A percentile compares a stretch with the other conserved stretches of the same genome.
Evolutionary conservation across 2,888 invertebrate species (phyloP).

Genomic region (Oxycera nigricornis): DNA sequence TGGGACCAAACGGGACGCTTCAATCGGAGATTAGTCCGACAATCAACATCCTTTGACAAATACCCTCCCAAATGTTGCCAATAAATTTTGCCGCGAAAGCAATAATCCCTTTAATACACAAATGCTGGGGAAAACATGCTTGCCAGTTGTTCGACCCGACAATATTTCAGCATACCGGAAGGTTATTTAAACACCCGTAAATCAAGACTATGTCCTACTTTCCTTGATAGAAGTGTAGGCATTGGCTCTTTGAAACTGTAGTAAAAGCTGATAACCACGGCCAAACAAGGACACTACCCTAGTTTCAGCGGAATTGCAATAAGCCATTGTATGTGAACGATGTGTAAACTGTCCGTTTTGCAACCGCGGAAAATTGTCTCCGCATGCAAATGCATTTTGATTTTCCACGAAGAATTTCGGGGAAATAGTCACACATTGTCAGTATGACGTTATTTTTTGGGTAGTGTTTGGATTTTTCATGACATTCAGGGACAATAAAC

Average conservation of each 20-base stretch:
- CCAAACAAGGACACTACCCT: background rate
- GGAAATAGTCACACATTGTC: background rate
- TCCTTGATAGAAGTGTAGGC: background rate
- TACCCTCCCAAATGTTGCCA: background rate
- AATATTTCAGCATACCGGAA: constrained; percentile 12
- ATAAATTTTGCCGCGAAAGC: background rate
- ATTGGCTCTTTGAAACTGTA: background rate
- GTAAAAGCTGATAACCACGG: background rate
- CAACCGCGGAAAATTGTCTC: background rate
- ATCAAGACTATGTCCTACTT: constrained; percentile 23
- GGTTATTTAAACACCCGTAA: constrained; percentile 21
- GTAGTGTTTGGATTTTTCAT: background rate
- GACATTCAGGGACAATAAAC: background rate
- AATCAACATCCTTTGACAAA: background rate
- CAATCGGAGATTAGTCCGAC: background rate
- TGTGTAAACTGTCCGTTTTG: constrained; percentile 7
- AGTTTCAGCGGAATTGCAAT: constrained; percentile 19
- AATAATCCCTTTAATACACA: constrained; percentile 2
- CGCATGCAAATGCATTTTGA: constrained; percentile 14
- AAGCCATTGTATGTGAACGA: background rate
- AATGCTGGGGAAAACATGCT: background rate
- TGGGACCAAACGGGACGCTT: background rate
- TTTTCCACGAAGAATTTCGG: background rate
- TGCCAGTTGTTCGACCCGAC: background rate
- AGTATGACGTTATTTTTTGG: background rate